Conservation (phyloP, 2,113 vertebrate species). For the Scortum barcoo region DNA sequence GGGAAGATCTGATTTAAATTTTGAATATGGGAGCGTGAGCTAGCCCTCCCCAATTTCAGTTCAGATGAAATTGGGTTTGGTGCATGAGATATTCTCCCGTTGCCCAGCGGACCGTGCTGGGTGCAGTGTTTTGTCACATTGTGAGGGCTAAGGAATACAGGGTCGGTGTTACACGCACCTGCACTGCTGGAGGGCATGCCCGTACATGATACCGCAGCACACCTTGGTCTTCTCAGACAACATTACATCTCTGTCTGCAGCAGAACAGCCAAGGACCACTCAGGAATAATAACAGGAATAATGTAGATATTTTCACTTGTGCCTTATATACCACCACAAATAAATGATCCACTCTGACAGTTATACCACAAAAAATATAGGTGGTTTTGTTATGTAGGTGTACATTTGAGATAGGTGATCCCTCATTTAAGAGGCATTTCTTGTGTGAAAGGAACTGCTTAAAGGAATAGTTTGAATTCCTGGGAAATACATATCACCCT, state of each 20-base stretch:
- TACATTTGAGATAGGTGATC: background rate
- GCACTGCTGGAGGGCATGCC: constrained; percentile 53
- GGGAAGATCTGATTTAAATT: constrained; percentile 94
- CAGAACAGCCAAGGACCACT: background rate
- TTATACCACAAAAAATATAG: background rate
- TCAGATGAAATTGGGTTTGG: constrained; percentile 95
- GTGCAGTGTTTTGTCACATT: constrained; percentile 87
- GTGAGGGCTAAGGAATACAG: constrained; percentile 64
- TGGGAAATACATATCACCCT: background rate
- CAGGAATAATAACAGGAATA: background rate
- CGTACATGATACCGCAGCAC: constrained; percentile 30
- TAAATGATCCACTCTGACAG: background rate
- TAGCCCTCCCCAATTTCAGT: constrained; percentile 88
- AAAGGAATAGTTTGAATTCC: background rate
- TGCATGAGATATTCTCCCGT: constrained; percentile 90
- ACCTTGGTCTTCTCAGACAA: background rate
- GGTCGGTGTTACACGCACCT: constrained; percentile 37
- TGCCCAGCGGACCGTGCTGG: constrained; percentile 90
- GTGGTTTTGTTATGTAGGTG: background rate
- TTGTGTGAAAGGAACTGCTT: background rate
- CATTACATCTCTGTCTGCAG: background rate
- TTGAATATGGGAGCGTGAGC: constrained; percentile 75
- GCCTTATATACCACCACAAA: background rate
- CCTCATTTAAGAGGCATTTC: background rate
- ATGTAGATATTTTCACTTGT: background rate